Percentiles rank a stretch among this genome's conserved stretches.
Conservation (phyloP, 1,140 invertebrate genomes). For the Cherax destructor region DNA sequence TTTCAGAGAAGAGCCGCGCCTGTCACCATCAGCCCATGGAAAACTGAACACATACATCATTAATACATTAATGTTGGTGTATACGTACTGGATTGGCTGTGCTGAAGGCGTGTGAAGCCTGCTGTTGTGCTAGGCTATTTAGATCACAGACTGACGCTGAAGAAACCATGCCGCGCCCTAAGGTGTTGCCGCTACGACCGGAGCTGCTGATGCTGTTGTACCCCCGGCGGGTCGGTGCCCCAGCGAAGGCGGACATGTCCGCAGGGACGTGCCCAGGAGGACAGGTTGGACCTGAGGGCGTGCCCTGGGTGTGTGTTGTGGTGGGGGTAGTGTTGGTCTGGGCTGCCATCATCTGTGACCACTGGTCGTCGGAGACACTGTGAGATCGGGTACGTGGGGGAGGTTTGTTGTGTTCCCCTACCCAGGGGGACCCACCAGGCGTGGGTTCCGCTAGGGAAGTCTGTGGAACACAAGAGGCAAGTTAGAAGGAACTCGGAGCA, state of each 20-base stretch:
- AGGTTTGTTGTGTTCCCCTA: conserved; percentile 45
- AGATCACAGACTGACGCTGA: conserved; percentile 71
- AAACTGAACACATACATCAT: background rate
- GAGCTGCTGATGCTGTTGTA: conserved; percentile 76
- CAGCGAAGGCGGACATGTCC: conserved; percentile 55
- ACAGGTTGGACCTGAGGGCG: conserved; percentile 23
- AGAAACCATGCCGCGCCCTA: conserved; percentile 68
- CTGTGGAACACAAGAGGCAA: conserved; percentile 47
- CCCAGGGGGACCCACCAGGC: conserved; percentile 32
- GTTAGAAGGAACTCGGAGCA: conserved; percentile 14
- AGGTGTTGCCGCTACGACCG: conserved; percentile 37
- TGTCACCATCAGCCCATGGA: too few relatives aligned
- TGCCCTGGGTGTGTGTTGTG: conserved; percentile 12
- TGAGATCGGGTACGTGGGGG: conserved; percentile 59
- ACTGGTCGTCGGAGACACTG: conserved; percentile 71
- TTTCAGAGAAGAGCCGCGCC: too few relatives aligned
- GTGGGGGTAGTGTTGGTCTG: conserved; percentile 19
- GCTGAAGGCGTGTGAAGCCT: conserved; percentile 57
- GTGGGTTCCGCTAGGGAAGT: conserved; percentile 64
- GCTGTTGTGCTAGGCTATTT: conserved; percentile 66
- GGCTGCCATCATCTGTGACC: conserved; percentile 61
- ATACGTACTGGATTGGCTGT: conserved; percentile 48
- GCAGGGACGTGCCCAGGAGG: conserved; percentile 57
- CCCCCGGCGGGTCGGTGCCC: conserved; percentile 74
- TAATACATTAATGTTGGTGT: background rate